These are phyloP conservation scores for Bicyclus anynana DNA, from an alignment of 1,140 invertebrate genomes.

Conservation along the genomic window DNA sequence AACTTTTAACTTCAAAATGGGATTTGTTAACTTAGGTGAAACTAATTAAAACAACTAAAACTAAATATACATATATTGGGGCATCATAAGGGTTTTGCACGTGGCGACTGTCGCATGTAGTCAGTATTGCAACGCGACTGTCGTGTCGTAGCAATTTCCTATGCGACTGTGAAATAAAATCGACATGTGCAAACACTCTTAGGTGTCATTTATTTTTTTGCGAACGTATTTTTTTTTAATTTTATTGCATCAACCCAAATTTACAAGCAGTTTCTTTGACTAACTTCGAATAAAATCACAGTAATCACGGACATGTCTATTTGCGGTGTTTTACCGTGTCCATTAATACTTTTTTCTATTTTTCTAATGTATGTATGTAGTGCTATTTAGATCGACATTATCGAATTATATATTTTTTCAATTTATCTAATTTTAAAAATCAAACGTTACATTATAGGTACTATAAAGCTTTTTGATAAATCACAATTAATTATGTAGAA, in stretches of 20 bases:
- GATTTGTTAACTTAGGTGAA: slow-evolving; percentile 20
- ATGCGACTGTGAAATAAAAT: no score
- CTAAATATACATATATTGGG: slow-evolving; percentile 44
- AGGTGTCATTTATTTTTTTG: slow-evolving; percentile 4
- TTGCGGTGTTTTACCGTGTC: not conserved
- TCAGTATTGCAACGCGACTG: slow-evolving; percentile 20
- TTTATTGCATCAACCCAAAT: slow-evolving; percentile 72
- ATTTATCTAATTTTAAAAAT: no score
- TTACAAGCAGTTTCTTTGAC: slow-evolving; percentile 20
- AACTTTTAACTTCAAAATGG: slow-evolving; percentile 6
- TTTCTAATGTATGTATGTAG: no score
- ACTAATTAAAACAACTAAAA: slow-evolving; percentile 21
- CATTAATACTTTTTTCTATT: not conserved
- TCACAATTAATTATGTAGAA: no score
- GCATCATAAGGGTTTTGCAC: slow-evolving; percentile 15
- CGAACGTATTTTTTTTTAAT: slow-evolving; percentile 36
- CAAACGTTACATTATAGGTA: no score
- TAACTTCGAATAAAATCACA: slow-evolving; percentile 21
- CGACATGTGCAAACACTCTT: no score
- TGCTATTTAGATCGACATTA: no score
- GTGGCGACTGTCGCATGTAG: no score
- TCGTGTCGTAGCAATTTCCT: no score
- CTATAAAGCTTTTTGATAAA: no score
- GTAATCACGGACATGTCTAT: slow-evolving; percentile 18
- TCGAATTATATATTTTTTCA: no score